Conservation (phyloP, 2,113 vertebrate genomes). For the Hemiprocne comata region DNA sequence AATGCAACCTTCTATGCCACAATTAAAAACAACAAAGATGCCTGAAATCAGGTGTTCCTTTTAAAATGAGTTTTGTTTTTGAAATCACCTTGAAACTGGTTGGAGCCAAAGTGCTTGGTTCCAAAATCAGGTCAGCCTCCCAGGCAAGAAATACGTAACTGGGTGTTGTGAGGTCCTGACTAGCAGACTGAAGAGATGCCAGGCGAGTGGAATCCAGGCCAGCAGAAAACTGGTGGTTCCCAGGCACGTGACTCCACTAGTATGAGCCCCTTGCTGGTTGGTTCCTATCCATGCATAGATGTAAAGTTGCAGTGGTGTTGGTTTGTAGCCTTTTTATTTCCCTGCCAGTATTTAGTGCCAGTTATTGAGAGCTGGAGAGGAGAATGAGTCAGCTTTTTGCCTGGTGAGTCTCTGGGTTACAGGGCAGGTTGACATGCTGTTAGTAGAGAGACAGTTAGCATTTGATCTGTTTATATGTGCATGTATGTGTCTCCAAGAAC, state of each 20-base stretch:
- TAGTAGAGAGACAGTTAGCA: neutral
- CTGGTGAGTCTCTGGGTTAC: neutral
- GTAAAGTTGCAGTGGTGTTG: neutral
- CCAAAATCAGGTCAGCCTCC: neutral
- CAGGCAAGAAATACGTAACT: neutral
- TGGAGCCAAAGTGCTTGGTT: neutral
- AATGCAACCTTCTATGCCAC: neutral
- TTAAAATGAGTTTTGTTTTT: neutral
- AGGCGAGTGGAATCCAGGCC: neutral
- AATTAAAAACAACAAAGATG: neutral
- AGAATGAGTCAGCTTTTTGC: neutral
- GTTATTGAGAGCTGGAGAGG: neutral
- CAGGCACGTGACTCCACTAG: neutral
- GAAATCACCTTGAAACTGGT: neutral
- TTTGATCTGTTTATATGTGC: neutral
- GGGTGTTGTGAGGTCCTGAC: neutral
- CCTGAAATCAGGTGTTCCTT: neutral
- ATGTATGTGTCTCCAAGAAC: neutral
- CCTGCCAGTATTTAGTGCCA: neutral
- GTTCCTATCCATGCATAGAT: neutral
- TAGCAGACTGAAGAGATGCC: neutral
- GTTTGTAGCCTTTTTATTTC: neutral
- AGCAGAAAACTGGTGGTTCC: neutral
- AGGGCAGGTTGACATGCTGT: neutral
- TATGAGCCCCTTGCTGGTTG: neutral